phyloP scores from a whole-genome alignment of 2,113 vertebrate species.

The Lycaon pictus region DNA sequence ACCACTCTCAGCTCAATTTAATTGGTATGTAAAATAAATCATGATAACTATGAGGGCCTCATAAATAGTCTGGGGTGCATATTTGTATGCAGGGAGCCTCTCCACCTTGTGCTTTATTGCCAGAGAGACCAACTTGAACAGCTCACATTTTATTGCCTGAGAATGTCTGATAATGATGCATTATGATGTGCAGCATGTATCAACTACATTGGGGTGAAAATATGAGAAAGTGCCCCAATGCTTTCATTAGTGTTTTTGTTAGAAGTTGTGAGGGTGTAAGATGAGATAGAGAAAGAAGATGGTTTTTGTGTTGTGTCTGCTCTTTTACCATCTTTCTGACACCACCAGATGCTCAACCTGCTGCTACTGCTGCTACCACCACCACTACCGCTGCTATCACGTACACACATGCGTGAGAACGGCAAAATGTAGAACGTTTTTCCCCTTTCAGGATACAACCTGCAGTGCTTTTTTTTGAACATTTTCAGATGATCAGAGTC shows the following conservation, averaged over 20 bases:
- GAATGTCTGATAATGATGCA: conserved; percentile 63
- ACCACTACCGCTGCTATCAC: not conserved
- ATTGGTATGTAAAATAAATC: conserved; percentile 88
- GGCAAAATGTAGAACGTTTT: not conserved
- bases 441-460: not conserved
- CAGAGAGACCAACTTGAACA: conserved; percentile 57
- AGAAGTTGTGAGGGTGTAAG: not conserved
- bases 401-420: not conserved
- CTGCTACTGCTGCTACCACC: not conserved
- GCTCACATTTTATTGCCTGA: conserved; percentile 62
- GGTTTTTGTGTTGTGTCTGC: not conserved
- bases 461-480: conserved; percentile 16
- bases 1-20: conserved; percentile 88
- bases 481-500: not conserved
- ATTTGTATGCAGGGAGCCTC: conserved; percentile 46
- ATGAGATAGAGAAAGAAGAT: not conserved
- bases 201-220: conserved; percentile 39
- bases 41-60: conserved; percentile 61
- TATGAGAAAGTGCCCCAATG: not conserved
- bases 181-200: not conserved
- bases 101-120: conserved; percentile 68
- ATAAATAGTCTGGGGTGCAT: conserved; percentile 11
- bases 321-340: not conserved
- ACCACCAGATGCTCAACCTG: not conserved
- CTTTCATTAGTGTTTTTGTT: conserved; percentile 63